Base-by-base conservation (phyloP, 53 echinoderm and acorn worm species). In the Antedon mediterranea region DNA sequence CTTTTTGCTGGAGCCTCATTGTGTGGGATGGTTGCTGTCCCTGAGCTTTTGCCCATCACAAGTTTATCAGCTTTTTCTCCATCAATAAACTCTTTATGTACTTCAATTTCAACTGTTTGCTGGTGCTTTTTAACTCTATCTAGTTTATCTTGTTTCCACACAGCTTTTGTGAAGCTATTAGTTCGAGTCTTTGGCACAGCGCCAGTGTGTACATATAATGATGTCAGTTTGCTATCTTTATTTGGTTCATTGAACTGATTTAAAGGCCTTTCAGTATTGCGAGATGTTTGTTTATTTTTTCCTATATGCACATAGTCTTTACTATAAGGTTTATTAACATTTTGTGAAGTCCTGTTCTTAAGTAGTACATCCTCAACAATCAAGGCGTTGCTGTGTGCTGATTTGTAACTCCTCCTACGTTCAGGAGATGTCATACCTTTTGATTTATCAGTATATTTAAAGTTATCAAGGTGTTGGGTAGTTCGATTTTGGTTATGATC, bases 161-260 rank as follows among this genome's bases (percentile, higher is more conserved):
- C 82, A 44, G 81, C 86, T 28, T 43, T 79, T 30, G 73, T 78
- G 31, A 84, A 84, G 33, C 88, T 84, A 41, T 76, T 72, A 29
- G 81, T 76, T 30, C 88, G 37, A 32, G 32, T 79, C 29, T 88
- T 88, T n/a, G 88, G 88, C 26, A 85, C 71, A 11, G 88, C 88
- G 73, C 88, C 88, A 29, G 71, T 37, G 30, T 85, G 76, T 14
- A 81, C 74, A 33, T 85, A 88, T 26, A 57, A 57, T 11, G 57
- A 57, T 57, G 57, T 73, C 31, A 6, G 8, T 9, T 8, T 13
- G 11, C 32, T 30, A 3, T 31, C 31, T 31, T 73, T 6, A 32
- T 28, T 15, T 73, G 30, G 29, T 13, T 73, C 32, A 8, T 30
- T 32, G 23, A 8, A 8, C 11, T 31, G 4, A 26, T 33, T 76